Base-by-base conservation (phyloP, 2,888 invertebrate species). In the Stegophylla sp. region DNA sequence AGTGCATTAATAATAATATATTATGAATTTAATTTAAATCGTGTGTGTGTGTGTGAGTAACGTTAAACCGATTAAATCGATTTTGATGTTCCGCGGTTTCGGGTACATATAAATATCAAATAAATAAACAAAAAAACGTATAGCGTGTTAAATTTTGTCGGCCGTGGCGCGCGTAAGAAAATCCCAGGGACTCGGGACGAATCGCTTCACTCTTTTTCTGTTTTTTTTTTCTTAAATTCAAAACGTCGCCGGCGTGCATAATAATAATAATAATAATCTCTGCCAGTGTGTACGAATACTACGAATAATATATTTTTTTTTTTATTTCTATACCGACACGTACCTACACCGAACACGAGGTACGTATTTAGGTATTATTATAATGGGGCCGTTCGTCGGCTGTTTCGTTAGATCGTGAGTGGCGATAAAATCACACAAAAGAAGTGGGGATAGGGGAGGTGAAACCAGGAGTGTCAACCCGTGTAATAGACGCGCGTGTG, bases 401-500 rank as follows among this genome's bases (percentile, higher is more conserved):
- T 34, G n/a, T n/a, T n/a, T n/a, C n/a, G n/a, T 41, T 51, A 74
- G 74, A 75, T 75, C 9, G 64, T 64, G 75, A 75, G 51, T n/a
- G 61, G n/a, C 34, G 75, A 75, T 75, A 73, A 73, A 26, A 71
- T 53, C 13, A n/a, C 64, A 59, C 34, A 66, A 67, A n/a, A 72
- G 61, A 61, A 69, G n/a, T n/a, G n/a, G n/a, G n/a, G n/a, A n/a
- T n/a, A n/a, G n/a, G n/a, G n/a, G n/a, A n/a, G n/a, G n/a, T n/a
- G n/a, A n/a, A n/a, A n/a, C n/a, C n/a, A n/a, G 45, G 59, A 45
- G 77, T 69, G 77, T 77, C 43, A 23, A 20, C 59, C 69, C 67
- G 67, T 79, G 77, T 77, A 69, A 76, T 66, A 56, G 77, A n/a
- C 13, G 69, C 69, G 53, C 43, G n/a, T n/a, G n/a, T 59, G 13